Evolutionary conservation across 2,888 invertebrate genomes (phyloP).

Genomic region (Lasioglossum vierecki): DNA sequence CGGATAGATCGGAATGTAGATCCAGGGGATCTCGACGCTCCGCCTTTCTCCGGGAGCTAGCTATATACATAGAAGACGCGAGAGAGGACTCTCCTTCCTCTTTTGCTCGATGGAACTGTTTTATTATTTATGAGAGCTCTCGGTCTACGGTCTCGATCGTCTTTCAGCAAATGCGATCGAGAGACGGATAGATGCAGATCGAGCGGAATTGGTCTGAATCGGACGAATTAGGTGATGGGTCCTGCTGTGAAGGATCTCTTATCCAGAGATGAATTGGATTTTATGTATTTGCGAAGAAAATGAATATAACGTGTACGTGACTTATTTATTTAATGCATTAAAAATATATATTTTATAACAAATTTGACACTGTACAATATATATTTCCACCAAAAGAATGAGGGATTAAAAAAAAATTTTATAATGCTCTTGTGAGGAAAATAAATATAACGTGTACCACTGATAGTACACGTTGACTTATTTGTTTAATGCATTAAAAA

Average conservation of each 20-base stretch:
- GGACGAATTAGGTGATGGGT: not conserved
- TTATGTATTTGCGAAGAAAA: too few relatives aligned
- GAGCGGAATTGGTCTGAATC: not conserved
- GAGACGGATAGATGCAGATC: not conserved
- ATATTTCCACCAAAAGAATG: too few relatives aligned
- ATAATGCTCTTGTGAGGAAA: too few relatives aligned
- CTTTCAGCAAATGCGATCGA: not conserved
- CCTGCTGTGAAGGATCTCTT: not conserved
- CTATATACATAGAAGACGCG: not conserved
- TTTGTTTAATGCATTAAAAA: too few relatives aligned
- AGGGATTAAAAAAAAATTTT: too few relatives aligned
- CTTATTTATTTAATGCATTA: too few relatives aligned
- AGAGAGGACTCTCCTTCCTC: not conserved
- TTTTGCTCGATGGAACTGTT: not conserved
- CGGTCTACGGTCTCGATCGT: not conserved
- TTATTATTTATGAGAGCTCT: conserved; percentile 5
- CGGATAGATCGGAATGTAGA: conserved; percentile 14
- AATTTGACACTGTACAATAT: too few relatives aligned
- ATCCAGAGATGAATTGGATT: not conserved
- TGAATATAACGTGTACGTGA: too few relatives aligned
- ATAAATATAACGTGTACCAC: too few relatives aligned
- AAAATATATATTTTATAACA: too few relatives aligned
- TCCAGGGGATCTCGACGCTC: not conserved
- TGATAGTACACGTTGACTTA: too few relatives aligned
- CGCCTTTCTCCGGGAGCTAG: conserved; percentile 5